phyloP scores from a whole-genome alignment of 2,888 invertebrate species.

The Dryococelus australis region DNA sequence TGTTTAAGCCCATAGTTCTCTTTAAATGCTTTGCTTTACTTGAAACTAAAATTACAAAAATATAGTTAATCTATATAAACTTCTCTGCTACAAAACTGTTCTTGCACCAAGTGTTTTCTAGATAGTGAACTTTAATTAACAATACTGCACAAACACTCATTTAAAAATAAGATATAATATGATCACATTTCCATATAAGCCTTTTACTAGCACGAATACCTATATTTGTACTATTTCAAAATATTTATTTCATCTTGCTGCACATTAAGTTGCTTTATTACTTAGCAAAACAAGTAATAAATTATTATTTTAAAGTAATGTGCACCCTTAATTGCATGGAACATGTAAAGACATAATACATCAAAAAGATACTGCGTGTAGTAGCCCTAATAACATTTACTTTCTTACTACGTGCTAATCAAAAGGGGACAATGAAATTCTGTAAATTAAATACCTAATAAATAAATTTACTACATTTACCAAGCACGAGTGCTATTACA shows the following conservation, averaged over 20 bases:
- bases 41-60: neutral
- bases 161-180: neutral
- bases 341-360: no score
- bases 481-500: neutral
- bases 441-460: slow-evolving; percentile 16
- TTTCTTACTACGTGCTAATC: neutral
- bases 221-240: slow-evolving; percentile 12
- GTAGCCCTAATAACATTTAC: neutral
- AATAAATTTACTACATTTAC: neutral
- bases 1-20: no score
- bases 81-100: neutral
- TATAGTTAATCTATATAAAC: neutral
- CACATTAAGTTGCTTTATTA: neutral
- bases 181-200: slow-evolving; percentile 8
- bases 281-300: neutral
- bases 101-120: slow-evolving; percentile 2
- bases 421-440: neutral
- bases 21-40: neutral
- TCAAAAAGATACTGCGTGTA: neutral
- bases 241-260: neutral
- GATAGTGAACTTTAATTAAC: neutral
- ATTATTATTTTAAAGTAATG: neutral
- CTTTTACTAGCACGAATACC: neutral
- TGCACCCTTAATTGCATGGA: neutral
- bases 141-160: neutral